A percentile compares a stretch with the other conserved stretches of the same genome.
These are phyloP conservation scores for Anniella stebbinsi DNA, from an alignment of 2,797 vertebrate genomes.

Conservation along the genomic window DNA sequence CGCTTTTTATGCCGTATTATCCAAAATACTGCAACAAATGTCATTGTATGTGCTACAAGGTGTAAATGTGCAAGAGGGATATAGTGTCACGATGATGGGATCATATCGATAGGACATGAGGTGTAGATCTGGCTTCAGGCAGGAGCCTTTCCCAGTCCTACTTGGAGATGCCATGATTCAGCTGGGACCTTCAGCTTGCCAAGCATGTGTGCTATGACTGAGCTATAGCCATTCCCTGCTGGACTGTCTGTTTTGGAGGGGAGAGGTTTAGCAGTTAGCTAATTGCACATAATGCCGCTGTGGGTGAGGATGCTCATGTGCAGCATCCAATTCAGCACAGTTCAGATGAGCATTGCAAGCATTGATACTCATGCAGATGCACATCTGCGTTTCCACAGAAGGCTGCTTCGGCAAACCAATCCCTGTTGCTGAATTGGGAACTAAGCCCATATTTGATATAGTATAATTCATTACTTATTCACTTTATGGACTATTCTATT, in stretches of 20 bases:
- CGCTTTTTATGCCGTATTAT: no score
- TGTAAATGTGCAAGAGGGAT: no score
- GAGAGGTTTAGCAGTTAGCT: background rate
- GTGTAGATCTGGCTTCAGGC: no score
- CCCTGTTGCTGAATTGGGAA: background rate
- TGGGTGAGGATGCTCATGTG: background rate
- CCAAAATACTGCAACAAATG: no score
- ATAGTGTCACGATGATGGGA: no score
- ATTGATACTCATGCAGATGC: background rate
- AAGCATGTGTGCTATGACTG: background rate
- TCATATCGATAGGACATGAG: no score
- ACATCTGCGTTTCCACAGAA: background rate
- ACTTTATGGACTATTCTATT: background rate
- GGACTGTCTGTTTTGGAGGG: no score
- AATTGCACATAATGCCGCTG: background rate
- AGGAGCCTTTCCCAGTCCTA: no score
- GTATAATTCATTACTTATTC: background rate
- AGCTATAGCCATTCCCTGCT: background rate
- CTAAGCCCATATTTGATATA: background rate
- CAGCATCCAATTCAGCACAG: background rate
- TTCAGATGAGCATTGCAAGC: background rate
- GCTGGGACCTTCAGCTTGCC: no score
- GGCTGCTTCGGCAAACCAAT: background rate
- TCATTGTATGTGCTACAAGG: no score
- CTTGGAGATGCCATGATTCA: no score